Conservation (phyloP, 2,113 vertebrate genomes). For the Daboia siamensis region DNA sequence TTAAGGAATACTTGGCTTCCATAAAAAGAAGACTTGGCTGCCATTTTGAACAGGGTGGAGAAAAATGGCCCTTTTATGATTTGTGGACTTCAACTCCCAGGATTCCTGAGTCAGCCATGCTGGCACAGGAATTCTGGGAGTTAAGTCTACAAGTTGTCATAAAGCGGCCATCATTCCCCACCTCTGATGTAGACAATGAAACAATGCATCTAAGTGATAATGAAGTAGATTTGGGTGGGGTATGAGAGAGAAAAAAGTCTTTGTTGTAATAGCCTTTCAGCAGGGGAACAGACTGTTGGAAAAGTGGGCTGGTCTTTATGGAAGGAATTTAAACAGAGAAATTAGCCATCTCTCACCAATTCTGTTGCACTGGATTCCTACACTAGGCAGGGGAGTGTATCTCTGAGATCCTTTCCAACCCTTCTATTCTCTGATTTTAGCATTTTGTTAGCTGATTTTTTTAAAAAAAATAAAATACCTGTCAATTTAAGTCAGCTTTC, state of each 20-base stretch:
- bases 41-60: no score
- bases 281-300: neutral
- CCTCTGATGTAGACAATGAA: neutral
- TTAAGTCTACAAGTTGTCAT: no score
- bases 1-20: no score
- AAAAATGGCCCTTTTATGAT: no score
- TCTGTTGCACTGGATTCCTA: neutral
- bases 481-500: neutral
- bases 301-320: neutral
- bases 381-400: neutral
- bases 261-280: neutral
- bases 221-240: neutral
- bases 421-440: neutral
- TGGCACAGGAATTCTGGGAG: no score
- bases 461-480: neutral
- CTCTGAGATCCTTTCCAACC: neutral
- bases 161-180: no score
- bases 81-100: no score
- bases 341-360: neutral
- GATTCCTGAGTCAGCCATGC: no score
- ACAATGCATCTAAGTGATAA: neutral
- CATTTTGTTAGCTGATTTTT: neutral
- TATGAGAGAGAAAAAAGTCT: neutral
- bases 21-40: no score
- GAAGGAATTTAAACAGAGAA: neutral